These are phyloP conservation scores for Hycleus phaleratus DNA, from an alignment of 1,140 invertebrate species.

Conservation along the genomic window DNA sequence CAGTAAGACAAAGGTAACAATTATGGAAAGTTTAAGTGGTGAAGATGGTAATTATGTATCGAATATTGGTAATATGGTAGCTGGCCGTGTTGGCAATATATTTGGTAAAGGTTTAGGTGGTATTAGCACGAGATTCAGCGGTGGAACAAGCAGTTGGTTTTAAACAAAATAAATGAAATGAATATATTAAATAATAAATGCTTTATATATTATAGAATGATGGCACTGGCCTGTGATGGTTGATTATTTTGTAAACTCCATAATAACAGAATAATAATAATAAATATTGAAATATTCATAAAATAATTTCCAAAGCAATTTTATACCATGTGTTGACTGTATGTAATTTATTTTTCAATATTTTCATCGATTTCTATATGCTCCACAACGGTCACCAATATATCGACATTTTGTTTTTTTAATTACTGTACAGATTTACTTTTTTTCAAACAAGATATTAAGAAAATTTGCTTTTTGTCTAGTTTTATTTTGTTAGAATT, in stretches of 20 bases:
- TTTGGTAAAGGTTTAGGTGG: slow-evolving; percentile 77
- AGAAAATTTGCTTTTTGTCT: too few relatives aligned
- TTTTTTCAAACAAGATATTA: too few relatives aligned
- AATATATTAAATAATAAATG: not conserved
- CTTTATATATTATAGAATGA: not conserved
- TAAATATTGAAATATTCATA: not conserved
- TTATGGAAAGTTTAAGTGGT: slow-evolving; percentile 52
- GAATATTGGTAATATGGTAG: slow-evolving; percentile 64
- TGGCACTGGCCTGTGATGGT: slow-evolving; percentile 16
- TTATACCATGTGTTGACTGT: slow-evolving; percentile 12
- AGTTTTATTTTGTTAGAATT: too few relatives aligned
- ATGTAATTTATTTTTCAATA: not conserved
- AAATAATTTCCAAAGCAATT: slow-evolving; percentile 17
- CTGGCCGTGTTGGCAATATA: slow-evolving; percentile 70
- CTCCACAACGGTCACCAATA: too few relatives aligned
- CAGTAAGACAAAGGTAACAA: slow-evolving; percentile 55
- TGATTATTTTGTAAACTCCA: not conserved
- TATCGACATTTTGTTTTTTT: too few relatives aligned
- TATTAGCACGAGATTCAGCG: slow-evolving; percentile 70
- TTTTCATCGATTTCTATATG: not conserved
- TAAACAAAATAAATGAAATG: slow-evolving; percentile 36
- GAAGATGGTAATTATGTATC: slow-evolving; percentile 58
- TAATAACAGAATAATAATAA: not conserved
- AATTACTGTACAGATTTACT: too few relatives aligned
- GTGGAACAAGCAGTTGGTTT: slow-evolving; percentile 61